Base-by-base conservation (phyloP, 2,113 vertebrate species). In the Picathartes gymnocephalus region DNA sequence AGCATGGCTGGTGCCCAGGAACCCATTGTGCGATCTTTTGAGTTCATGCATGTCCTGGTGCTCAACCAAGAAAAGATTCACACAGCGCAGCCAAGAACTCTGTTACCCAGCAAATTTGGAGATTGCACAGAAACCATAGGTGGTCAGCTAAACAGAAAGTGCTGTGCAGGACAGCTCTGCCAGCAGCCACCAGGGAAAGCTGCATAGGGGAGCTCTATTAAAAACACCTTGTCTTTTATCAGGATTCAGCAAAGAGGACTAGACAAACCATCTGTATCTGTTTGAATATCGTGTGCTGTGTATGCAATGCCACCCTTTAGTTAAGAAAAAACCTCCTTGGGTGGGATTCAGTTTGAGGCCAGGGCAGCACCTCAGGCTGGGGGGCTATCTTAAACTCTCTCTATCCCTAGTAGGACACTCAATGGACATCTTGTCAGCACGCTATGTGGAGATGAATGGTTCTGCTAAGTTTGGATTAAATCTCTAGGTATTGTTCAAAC, bases 141-240 rank as follows among this genome's bases (percentile, higher is more conserved):
- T 2, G 47, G 86, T 73, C 64, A 90, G 42, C 64, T 96, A 94
- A 94, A 97, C 68, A 93, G 58, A 92, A 86, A 64, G 87, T 69
- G 48, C 14, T 81, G 37, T n/a, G 30, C 58, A 85, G 61, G 51
- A 76, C 61, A 83, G 33, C 45, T 86, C 76, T 93, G 76, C 81
- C 74, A 93, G 81, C 53, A 92, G 39, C 27, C 80, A 91, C 66
- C 85, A 88, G 61, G 74, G 88, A 81, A 91, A 54, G 4, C 48
- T 82, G n/a, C n/a, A 24, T 11, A 60, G 54, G 37, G n/a, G 37
- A 86, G 6, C 28, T 88, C 66, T 90, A 76, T 85, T 89, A 89
- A 90, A 79, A 94, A 79, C 40, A 48, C 4, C 42, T 57, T 64
- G 24, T 22, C 33, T 93, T 91, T 65, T 61, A 65, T 68, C n/a